Evolutionary conservation across 2,888 invertebrate species (phyloP), one percentile per base, ranked within the genome.

Genomic region (Selenia dentaria): DNA sequence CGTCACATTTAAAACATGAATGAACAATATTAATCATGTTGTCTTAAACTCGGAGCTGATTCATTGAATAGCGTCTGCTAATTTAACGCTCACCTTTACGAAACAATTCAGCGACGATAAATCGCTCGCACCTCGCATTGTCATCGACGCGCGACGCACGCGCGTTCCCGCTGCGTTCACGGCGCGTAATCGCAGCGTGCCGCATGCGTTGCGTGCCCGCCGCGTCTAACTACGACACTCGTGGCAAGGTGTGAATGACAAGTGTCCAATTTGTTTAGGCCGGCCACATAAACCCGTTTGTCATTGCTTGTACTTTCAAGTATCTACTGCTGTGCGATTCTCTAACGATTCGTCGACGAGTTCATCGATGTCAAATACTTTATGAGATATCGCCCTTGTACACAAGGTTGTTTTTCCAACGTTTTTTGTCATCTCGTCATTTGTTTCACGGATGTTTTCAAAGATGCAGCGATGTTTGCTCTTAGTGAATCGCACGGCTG

Each of bases 41-140:
- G 13, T 12, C 12, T 16, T n/a, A 13, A 11, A 38, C 16, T 6
- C 33, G n/a, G 25, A 6, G 9, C 25, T 33, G 36, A 47, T 32
- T 37, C 36, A 36, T 36, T 35, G 27, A 38, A 40, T 46, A 40
- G 43, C 50, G 3, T n/a, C 24, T 32, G 22, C 62, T 61, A 67
- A 70, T 66, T 67, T 70, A 76, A 70, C 59, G 62, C 59, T 85
- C 82, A 85, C 85, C 83, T 84, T 84, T 83, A 57, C 58, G 56
- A 66, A 79, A 77, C 75, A 75, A 82, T 81, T 78, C 74, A 67
- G 63, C 64, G 59, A 65, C 71, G 57, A 83, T 83, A 82, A 85
- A 79, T 80, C 73, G 74, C 58, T 71, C 64, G 60, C 74, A 73
- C 70, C 68, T 73, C 59, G 59, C 36, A 59, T 73, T 79, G 80